Base-by-base conservation (phyloP, 2,113 vertebrate species). In the Larimichthys crocea region DNA sequence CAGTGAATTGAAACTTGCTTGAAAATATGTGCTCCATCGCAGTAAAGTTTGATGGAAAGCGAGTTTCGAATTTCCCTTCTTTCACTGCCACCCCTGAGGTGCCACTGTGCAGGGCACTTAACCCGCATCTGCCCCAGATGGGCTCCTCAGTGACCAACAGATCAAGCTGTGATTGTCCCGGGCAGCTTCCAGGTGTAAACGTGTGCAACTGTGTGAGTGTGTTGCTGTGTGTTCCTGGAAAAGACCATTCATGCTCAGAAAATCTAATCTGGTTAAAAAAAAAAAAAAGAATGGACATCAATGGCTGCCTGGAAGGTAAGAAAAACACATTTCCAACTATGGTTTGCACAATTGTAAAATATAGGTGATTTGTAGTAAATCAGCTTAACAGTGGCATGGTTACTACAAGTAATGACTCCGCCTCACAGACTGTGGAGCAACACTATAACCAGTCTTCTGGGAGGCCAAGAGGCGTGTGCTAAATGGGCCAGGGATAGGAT, bases 401-500 rank as follows among this genome's bases (percentile, higher is more conserved):
- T 65, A 31, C 55, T 14, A 35, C 29, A 56, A 87, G 75, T 70
- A 74, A 80, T 66, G 59, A 84, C 65, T 70, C 77, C 2, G 55
- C 76, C 82, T 74, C 62, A 24, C 71, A 82, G 89, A 88, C 82
- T 75, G 74, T 44, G 67, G 65, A 57, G 72, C 77, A 75, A 62
- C 80, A 79, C 76, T 62, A 69, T 67, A 76, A 84, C 59, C 80
- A 65, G 76, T 87, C 84, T 85, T 73, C 77, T 89, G 91, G 89
- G 91, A 88, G 88, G 88, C 90, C 88, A 65, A n/a, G 73, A 76
- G 79, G 86, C 81, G 74, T 87, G 84, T 86, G 88, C 87, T 93
- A 91, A 92, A 92, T 89, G 87, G 89, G 86, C 89, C 89, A 65
- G 77, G 84, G 84, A 84, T 82, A 79, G 87, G 87, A 42, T 89